Base-by-base conservation (phyloP, 1,140 invertebrate species). In the Helicoverpa zea region DNA sequence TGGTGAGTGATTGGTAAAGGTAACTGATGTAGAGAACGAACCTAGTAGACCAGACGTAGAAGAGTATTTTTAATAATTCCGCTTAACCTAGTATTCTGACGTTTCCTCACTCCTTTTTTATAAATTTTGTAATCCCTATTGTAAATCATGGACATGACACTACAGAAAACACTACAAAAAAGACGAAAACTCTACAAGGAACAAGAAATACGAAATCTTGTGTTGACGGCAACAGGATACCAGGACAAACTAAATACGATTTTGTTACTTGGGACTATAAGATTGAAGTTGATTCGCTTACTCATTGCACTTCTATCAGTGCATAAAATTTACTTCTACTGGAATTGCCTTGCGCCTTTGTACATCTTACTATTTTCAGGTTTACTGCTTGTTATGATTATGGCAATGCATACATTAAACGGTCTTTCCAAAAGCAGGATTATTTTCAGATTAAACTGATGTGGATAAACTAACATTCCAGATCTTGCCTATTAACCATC, bases 1-100 rank as follows among this genome's bases (percentile, higher is more conserved):
- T 95, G 94, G 94, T 95, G 91, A 95, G 94, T 95, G 85, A 76
- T 87, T 79, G 87, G 87, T 83, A 75, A 89, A 94, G 93, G 92
- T 94, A 94, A 94, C 86, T 56, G 86, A 80, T 59, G 82, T 87
- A 88, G 90, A 92, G 84, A 88, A 64, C 68, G 82, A 85, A 85
- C 72, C 81, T 81, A 80, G 87, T 92, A 92, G 92, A 89, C 58
- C 80, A 81, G 84, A 81, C 63, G 85, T 94, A 93, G 92, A 91
- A 74, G 85, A 90, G 72, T 87, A 86, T 89, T 91, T 91, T 80
- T 83, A 72, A 81, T 86, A 83, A 83, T 86, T 89, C 86, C 82
- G 91, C 91, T 92, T 93, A 82, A 86, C 70, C 78, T 94, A 93
- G 70, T 63, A 83, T 83, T 86, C 74, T 86, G 82, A 81, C 82